A percentile compares a stretch with the other conserved stretches of the same genome.
Conservation (phyloP, 92 coral and sea anemone genomes). For the Phenganax stokvisi region DNA sequence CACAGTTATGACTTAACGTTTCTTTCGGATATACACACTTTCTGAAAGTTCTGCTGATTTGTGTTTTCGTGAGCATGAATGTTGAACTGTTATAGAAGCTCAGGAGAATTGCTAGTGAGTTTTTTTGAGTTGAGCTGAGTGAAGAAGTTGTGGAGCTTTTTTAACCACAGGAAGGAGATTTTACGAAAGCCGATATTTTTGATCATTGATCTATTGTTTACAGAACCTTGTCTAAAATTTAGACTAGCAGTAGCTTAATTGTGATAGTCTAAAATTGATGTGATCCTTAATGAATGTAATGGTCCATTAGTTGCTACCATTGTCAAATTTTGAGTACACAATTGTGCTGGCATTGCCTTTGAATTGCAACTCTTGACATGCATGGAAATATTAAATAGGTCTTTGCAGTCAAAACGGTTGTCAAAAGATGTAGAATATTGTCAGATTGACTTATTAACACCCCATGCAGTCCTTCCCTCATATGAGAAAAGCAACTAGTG, state of each 20-base stretch:
- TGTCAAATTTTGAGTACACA: neutral
- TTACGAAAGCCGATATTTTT: constrained; percentile 31
- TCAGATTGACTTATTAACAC: neutral
- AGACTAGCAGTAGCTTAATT: neutral
- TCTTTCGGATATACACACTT: too few species aligned
- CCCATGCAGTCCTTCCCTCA: too few species aligned
- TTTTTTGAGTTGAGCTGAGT: neutral
- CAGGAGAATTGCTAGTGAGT: neutral
- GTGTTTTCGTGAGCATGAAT: neutral
- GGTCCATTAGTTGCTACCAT: neutral
- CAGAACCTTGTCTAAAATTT: constrained; percentile 1
- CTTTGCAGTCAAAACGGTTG: neutral
- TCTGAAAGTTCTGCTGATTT: too few species aligned
- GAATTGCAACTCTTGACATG: neutral
- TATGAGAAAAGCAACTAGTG: neutral
- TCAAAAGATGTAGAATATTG: neutral
- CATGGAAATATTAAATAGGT: neutral
- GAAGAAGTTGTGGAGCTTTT: neutral
- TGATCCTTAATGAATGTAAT: constrained; percentile 16
- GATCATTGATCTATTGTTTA: constrained; percentile 31
- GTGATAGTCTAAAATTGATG: constrained; percentile 1
- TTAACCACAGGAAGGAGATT: constrained; percentile 24
- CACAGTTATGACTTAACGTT: too few species aligned
- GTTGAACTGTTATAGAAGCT: neutral
- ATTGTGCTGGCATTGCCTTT: neutral